Base-by-base conservation (phyloP, 2,888 invertebrate genomes). In the Brassicogethes aeneus region DNA sequence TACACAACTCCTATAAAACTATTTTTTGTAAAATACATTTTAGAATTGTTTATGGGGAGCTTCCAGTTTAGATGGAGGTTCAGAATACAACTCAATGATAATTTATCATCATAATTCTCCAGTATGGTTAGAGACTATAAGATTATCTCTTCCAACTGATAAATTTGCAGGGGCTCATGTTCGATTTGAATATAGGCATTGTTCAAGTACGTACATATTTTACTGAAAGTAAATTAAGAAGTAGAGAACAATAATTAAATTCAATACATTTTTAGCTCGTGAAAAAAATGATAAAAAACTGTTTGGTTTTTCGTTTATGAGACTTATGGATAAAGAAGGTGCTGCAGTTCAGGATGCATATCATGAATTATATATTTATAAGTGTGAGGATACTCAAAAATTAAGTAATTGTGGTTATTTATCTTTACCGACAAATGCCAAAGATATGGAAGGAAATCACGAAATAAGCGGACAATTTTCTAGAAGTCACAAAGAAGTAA, bases 81-180 rank as follows among this genome's bases (percentile, higher is more conserved):
- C 79, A 1, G 76, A 77, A 49, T 93, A 91, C 69, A 86, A 86
- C 61, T 91, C 92, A 10, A 78, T 90, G 64, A 88, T 95, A 15
- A 77, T 93, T 53, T 94, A 95, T 64, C 95, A 96, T 70, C 89
- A 90, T 70, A 95, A 95, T 69, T 82, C 85, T 16, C 95, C 95
- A 0, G 81, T 82, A 44, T 96, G 94, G 94, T 82, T 82, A 44
- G 95, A 95, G 66, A 90, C 86, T 53, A 73, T 91, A 33, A 76
- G 92, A 45, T 73, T 95, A 46, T 85, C 88, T 3, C 82, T 95
- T 39, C 93, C 94, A 2, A 83, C 94, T 46, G 94, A 95, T 60
- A 86, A 85, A 50, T 94, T 94, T 69, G 85, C 89, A 30, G 81
- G 83, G n/a, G 88, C 92, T 13, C 94, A 94, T 66, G 80, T 94